phyloP scores from a whole-genome alignment of 2,113 vertebrate genomes.

The Mustela nigripes region DNA sequence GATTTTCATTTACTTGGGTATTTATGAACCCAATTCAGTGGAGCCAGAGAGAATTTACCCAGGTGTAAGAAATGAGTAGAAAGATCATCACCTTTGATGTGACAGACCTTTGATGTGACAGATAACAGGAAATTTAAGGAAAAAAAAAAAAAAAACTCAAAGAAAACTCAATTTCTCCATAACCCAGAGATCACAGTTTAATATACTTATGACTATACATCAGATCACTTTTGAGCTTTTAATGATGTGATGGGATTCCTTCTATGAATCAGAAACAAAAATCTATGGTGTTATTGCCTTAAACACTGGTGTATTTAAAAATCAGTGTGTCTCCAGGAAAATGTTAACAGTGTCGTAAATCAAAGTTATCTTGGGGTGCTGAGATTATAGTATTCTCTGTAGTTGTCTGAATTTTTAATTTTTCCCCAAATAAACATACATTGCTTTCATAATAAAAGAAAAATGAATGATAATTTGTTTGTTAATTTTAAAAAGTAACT shows the following conservation, averaged over 20 bases:
- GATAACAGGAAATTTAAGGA: not conserved
- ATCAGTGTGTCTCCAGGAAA: not conserved
- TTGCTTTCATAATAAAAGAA: constrained; percentile 22
- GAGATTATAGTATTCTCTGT: constrained; percentile 2
- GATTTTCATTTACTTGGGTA: constrained; percentile 36
- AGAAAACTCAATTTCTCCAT: constrained; percentile 45
- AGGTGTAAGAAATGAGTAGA: constrained; percentile 57
- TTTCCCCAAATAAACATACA: constrained; percentile 16
- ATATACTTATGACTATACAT: not conserved
- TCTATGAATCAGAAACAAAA: constrained; percentile 63
- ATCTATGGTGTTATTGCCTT: not conserved
- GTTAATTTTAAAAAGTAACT: constrained; percentile 54
- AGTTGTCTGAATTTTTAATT: constrained; percentile 43
- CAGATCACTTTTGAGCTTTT: not conserved
- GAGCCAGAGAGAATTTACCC: constrained; percentile 49
- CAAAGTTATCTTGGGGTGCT: constrained; percentile 9
- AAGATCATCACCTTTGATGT: constrained; percentile 62
- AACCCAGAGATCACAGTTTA: constrained; percentile 27
- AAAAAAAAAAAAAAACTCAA: not conserved
- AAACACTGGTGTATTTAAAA: constrained; percentile 45
- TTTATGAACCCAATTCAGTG: constrained; percentile 53
- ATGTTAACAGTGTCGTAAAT: not conserved
- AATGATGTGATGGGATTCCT: not conserved
- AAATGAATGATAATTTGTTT: constrained; percentile 41
- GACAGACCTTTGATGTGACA: constrained; percentile 47